Evolutionary conservation across 2,797 vertebrate species (phyloP), one percentile per base, ranked within the genome.

Genomic region (Channa striata): DNA sequence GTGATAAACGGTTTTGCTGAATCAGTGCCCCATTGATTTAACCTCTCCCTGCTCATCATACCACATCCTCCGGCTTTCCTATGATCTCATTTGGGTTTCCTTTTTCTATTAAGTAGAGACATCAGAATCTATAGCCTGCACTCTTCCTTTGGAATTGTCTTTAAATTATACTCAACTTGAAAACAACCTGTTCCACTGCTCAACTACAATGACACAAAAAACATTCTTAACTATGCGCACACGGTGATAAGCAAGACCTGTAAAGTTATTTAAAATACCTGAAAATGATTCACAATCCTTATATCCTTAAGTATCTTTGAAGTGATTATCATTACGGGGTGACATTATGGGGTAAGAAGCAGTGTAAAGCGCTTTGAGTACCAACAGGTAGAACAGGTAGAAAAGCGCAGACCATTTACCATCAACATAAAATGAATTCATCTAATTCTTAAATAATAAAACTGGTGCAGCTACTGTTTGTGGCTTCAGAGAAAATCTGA

Each of bases 1-100:
- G 58, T 64, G 40, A 77, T 70, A 25, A 69, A 72, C 5, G 2
- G 0, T 13, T 30, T 23, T 8, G 37, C 25, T 68, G 62, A 73
- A 68, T 72, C 34, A 40, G 54, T 57, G 36, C 43, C 30, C 20
- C 50, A 49, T 74, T 69, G 61, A 84, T 76, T 43, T 46, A 59
- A 76, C 53, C 50, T 68, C 52, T 63, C 12, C 9, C 10, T 21
- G 44, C 60, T 77, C 21, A 37, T 58, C 56, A 49, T 7, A 2
- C 25, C 50, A 52, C 65, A 42, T 59, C 51, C 54, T 30, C 10
- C 3, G 14, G 34, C 57, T 57, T 56, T 49, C 40, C 14, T 42
- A 13, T 50, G 20, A 46, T 59, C 54, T 58, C 44, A 61, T 68
- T 47, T 53, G 21, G 33, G 54, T 37, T 77, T 70, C 44, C 39